Evolutionary conservation across 2,888 invertebrate genomes (phyloP), one percentile per base, ranked within the genome.

Genomic region (Thymelicus lineola): DNA sequence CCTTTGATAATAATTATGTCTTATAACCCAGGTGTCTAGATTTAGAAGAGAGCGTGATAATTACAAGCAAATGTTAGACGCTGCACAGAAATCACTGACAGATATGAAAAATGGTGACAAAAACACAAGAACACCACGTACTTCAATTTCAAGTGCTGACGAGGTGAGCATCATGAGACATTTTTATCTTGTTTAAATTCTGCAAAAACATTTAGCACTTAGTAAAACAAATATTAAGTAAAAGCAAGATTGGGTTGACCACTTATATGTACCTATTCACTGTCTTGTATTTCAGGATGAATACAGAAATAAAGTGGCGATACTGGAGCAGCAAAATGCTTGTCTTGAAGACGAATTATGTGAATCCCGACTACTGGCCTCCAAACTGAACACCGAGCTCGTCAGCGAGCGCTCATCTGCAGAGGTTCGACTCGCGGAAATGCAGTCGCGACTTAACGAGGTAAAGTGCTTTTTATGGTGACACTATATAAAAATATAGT

Each of bases 41-140:
- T 98, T 98, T 84, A 97, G 97, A 83, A 94, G 97, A 72, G 98
- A 98, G 87, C 95, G 98, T 67, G 98, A 98, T 83, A 97, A 97
- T 65, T 98, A 97, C 82, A 97, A 97, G 76, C 97, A 98, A 83
- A 97, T 98, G 96, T 86, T 98, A 53, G 98, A 98, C 82, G 96
- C 96, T 12, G 97, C 98, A 0, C 98, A 98, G 84, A 97, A 97
- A 87, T 96, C 96, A 48, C 97, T 97, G 78, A 95, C 96, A 0
- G 97, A 97, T 75, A 93, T 97, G 28, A 97, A 97, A 84, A 89
- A 86, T 70, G 95, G 95, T 0, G 92, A 91, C 42, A 93, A 93
- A 77, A 80, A 75, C 71, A 72, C 84, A 4, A 91, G 95, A 76
- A 90, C 94, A 66, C 94, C 95, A 58, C 93, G 95, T 67, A 93